phyloP scores from a whole-genome alignment of 2,113 vertebrate genomes.

The Eolophus roseicapilla region DNA sequence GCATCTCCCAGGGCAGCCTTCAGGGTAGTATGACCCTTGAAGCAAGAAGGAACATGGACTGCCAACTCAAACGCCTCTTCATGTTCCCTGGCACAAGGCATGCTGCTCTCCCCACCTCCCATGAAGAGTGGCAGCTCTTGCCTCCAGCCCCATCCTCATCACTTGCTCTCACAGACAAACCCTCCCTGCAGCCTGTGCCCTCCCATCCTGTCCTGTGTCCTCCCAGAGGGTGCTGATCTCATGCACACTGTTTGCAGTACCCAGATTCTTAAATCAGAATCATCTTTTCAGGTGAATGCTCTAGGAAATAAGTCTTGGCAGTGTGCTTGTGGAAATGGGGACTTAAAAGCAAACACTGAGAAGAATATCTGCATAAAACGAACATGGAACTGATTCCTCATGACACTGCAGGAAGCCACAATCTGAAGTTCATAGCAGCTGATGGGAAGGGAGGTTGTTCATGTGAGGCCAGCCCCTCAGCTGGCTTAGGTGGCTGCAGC shows the following conservation, averaged over 20 bases:
- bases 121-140: not conserved
- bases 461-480: fast-evolving
- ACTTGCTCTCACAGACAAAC: not conserved
- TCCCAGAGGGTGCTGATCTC: not conserved
- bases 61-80: not conserved
- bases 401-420: not conserved
- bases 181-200: fast-evolving
- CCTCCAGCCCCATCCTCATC: not conserved
- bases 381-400: not conserved
- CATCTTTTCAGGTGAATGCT: not conserved
- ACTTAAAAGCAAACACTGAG: not conserved
- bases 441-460: not conserved
- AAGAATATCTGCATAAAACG: not conserved
- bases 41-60: not conserved
- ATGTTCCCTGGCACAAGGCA: not conserved
- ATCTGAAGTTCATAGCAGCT: not conserved
- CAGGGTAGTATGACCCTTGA: not conserved
- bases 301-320: not conserved
- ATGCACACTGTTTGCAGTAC: not conserved
- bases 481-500: not conserved
- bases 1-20: not conserved
- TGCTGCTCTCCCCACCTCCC: not conserved
- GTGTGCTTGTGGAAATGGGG: not conserved
- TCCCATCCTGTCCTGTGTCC: not conserved
- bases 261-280: not conserved